These are phyloP conservation scores for Aulostomus chinensis DNA, from an alignment of 2,797 vertebrate genomes.

Conservation along the genomic window DNA sequence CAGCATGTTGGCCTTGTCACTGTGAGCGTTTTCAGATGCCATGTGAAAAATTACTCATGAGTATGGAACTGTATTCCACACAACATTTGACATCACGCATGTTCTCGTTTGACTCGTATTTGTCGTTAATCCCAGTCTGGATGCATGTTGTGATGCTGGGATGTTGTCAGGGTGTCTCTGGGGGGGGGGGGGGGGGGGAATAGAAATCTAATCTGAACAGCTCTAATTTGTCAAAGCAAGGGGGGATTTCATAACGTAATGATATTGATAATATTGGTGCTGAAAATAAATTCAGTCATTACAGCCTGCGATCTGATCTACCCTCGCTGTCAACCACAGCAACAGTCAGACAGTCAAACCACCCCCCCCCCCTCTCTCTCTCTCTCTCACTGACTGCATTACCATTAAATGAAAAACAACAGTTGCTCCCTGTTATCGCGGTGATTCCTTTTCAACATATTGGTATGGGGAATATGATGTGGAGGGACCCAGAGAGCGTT, in stretches of 20 bases:
- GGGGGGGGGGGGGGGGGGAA: neutral
- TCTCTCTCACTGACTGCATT: slow-evolving; percentile 39
- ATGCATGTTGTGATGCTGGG: neutral
- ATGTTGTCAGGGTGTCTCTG: slow-evolving; percentile 3
- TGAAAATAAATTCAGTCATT: slow-evolving; percentile 56
- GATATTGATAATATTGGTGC: slow-evolving; percentile 36
- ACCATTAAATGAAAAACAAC: slow-evolving; percentile 66
- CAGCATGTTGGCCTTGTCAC: no score
- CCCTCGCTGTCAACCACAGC: slow-evolving; percentile 30
- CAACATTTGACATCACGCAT: neutral
- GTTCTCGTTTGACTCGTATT: neutral
- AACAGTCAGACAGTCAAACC: slow-evolving; percentile 37
- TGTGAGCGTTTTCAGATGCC: no score
- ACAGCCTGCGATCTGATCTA: slow-evolving; percentile 32
- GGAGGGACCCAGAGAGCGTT: slow-evolving; percentile 61
- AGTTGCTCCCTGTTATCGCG: slow-evolving; percentile 72
- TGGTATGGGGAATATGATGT: slow-evolving; percentile 66
- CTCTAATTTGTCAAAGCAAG: slow-evolving; percentile 43
- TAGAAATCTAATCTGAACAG: slow-evolving; percentile 26
- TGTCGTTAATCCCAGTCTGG: slow-evolving; percentile 11
- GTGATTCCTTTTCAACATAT: slow-evolving; percentile 76
- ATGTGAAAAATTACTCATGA: no score
- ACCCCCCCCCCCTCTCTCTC: slow-evolving; percentile 4
- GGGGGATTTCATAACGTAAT: slow-evolving; percentile 40
- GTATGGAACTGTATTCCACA: neutral